Base-by-base conservation (phyloP, 2,888 invertebrate genomes). In the Spodoptera picta region DNA sequence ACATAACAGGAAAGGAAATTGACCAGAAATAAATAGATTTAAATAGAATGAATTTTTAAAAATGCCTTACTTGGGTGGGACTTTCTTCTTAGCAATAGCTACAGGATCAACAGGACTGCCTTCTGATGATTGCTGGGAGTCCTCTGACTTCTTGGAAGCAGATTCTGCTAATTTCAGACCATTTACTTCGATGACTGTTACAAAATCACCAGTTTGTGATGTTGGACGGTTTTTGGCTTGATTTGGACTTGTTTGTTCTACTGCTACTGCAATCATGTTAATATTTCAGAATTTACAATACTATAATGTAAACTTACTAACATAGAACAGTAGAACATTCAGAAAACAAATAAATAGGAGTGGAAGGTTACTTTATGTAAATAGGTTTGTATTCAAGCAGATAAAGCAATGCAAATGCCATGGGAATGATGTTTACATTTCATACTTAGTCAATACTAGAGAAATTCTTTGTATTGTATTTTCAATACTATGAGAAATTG, bases 121-220 rank as follows among this genome's bases (percentile, higher is more conserved):
- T 56, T 95, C 94, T 10, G 94, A 90, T 7, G 94, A 90, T 66
- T 89, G 90, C n/a, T 90, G 86, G 12, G 91, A 90, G 24, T 93
- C 92, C 54, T 94, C 92, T 49, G 85, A 79, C 77, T 91, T 92
- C 80, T 93, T 93, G 27, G 87, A 86, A 66, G 91, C 91, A 84
- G 88, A 90, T 82, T 94, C 93, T 63, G 94, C 95, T 79, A 95
- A 92, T 86, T 96, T 96, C 83, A 96, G 93, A 88, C 98, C 98
- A 90, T 98, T 98, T 45, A 98, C 98, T 96, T 98, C 97, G 82
- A 98, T 98, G 75, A 98, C 98, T 68, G 98, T 98, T 76, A 98
- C 96, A 92, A 98, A 98, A 91, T 97, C 95, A 87, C 91, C 95
- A 73, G 90, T 87, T 92, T 95, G 94, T 85, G 95, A 95, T 67